Base-by-base conservation (phyloP, 2,797 vertebrate genomes). In the Sebastes miniatus region DNA sequence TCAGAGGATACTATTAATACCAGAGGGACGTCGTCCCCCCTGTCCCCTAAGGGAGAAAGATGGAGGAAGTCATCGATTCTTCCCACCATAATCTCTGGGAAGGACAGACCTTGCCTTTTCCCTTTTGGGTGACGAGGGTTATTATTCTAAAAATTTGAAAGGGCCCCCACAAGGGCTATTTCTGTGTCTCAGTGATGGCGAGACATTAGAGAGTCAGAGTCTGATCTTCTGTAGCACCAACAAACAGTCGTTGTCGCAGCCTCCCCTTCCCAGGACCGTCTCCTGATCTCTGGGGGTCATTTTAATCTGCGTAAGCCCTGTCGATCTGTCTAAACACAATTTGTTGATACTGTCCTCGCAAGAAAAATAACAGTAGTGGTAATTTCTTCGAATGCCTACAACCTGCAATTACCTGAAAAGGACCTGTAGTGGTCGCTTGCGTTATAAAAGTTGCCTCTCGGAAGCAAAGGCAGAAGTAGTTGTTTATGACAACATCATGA, bases 21-120 rank as follows among this genome's bases (percentile, higher is more conserved):
- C 91, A 91, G 74, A 36, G 84, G 83, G 86, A 90, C 84, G 80
- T 76, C 85, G 86, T 92, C 83, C 75, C 80, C 50, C 43, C 59
- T 79, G 76, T 91, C 87, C 87, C 90, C 75, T 71, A 90, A 88
- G 94, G 89, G 81, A 71, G 74, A 79, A 72, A 83, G 80, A 93
- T 84, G 85, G 87, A 95, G 94, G 91, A 95, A 95, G 92, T 93
- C 86, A 95, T 94, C 5, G 92, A 94, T 95, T 95, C 93, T 95
- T 95, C 93, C 92, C 94, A 95, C 89, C 91, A 91, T 78, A 84
- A 84, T 85, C 84, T 93, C 92, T 95, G 93, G 93, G 91, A 95
- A 95, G 90, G 85, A 87, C 79, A 85, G 77, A 85, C 71, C 76
- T 88, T 82, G 81, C 84, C 76, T 90, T 91, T 93, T 92, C 91